These are phyloP conservation scores for Eolophus roseicapilla DNA, from an alignment of 2,113 vertebrate species.

Conservation along the genomic window DNA sequence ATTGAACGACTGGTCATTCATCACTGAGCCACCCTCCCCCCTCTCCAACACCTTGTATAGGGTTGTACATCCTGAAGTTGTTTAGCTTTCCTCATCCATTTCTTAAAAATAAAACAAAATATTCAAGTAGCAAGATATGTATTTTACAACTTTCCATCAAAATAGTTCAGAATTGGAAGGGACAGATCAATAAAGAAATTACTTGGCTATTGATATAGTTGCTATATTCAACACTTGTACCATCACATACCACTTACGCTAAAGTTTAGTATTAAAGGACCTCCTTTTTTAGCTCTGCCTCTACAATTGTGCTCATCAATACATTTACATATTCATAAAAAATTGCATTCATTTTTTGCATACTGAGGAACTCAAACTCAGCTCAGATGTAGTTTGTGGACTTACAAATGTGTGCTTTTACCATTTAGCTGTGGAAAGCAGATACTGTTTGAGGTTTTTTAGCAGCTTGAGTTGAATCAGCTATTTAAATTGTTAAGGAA, in stretches of 20 bases:
- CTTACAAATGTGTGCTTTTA: background rate
- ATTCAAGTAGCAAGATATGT: background rate
- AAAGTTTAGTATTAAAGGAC: background rate
- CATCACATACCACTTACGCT: background rate
- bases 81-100: constrained; percentile 29
- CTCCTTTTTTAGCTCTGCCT: background rate
- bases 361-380: background rate
- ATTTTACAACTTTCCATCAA: background rate
- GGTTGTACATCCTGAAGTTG: constrained; percentile 53
- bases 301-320: background rate
- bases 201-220: background rate
- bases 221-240: background rate
- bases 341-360: background rate
- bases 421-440: background rate
- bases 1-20: constrained; percentile 76
- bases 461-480: background rate
- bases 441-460: background rate
- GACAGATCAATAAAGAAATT: background rate
- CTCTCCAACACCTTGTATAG: constrained; percentile 65
- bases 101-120: constrained; percentile 50
- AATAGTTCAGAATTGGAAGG: background rate
- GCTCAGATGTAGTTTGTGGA: background rate
- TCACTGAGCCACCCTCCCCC: constrained; percentile 66
- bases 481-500: background rate
- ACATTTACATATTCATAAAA: background rate